These are phyloP conservation scores for Rhinolophus sinicus DNA, from an alignment of 2,113 vertebrate genomes.

Conservation along the genomic window DNA sequence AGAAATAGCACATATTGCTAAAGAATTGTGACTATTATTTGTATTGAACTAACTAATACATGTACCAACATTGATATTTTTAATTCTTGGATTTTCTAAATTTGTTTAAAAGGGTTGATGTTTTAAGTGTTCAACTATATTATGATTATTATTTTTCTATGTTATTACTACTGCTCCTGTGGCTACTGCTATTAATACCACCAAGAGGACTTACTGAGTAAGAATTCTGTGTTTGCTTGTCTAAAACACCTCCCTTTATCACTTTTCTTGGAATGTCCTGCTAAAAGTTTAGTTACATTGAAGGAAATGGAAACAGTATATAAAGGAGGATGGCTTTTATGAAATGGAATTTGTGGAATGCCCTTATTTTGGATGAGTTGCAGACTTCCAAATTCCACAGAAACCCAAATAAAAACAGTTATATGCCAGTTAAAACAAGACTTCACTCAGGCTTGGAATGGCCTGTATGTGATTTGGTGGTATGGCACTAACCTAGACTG, in stretches of 20 bases:
- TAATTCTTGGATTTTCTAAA: slow-evolving; percentile 73
- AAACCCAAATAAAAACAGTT: slow-evolving; percentile 65
- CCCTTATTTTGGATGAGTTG: slow-evolving; percentile 77
- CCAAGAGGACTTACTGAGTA: slow-evolving; percentile 59
- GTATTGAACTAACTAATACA: slow-evolving; percentile 67
- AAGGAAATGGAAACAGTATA: slow-evolving; percentile 73
- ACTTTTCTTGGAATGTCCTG: slow-evolving; percentile 71
- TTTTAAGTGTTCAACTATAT: slow-evolving; percentile 38
- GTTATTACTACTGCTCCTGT: not conserved
- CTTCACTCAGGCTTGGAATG: slow-evolving; percentile 55
- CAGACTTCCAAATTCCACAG: slow-evolving; percentile 77
- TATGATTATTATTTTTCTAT: slow-evolving; percentile 65
- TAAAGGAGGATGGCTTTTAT: slow-evolving; percentile 68
- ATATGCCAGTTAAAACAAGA: slow-evolving; percentile 65
- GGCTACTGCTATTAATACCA: not conserved
- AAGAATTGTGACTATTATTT: slow-evolving; percentile 40
- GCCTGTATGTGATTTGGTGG: slow-evolving; percentile 33
- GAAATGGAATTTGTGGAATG: slow-evolving; percentile 83
- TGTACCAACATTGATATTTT: slow-evolving; percentile 78
- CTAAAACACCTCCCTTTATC: slow-evolving; percentile 66
- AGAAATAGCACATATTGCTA: slow-evolving; percentile 60
- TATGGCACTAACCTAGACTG: slow-evolving; percentile 56
- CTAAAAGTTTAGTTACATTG: slow-evolving; percentile 71
- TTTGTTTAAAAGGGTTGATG: slow-evolving; percentile 67
- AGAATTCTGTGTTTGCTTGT: slow-evolving; percentile 68